Base-by-base conservation (phyloP, 1,140 invertebrate species). In the Dryas iulia region DNA sequence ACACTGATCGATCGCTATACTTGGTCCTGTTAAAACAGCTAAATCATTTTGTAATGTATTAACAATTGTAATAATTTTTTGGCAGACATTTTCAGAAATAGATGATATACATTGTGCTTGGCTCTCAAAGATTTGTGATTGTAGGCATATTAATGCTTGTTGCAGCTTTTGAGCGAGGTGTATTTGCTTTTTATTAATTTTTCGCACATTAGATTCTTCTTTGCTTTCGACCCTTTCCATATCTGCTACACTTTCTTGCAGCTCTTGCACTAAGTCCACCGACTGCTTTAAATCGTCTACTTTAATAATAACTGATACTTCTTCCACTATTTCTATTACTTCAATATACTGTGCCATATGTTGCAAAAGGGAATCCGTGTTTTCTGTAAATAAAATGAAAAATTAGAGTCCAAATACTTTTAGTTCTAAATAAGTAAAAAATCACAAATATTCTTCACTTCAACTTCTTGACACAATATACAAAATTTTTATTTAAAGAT, bases 321-420 rank as follows among this genome's bases (percentile, higher is more conserved):
- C 83, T 75, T 87, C 84, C 35, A 86, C 74, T 31, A 79, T 81
- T 73, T 87, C 82, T 18, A 85, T 75, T 11, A 84, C 63, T 76
- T 87, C 78, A 59, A 87, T 83, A 33, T 83, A 86, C 23, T 87
- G 76, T 28, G 87, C 78, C 26, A 89, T 80, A 64, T 84, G 78
- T 59, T 87, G 77, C 52, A 86, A 57, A n/a, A 87, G 69, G 3
- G 75, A 39, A 52, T 75, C 59, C 18, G 57, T 56, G 25, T 57
- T 68, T 39, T 68, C 71, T 72, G 18, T 10, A 72, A 73, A 56
- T 47, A 6, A 2, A 47, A 47, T 10, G 1, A 1, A 18, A 47
- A 18, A 3, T 47, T 47, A 39, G n/a, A n/a, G n/a, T n/a, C n/a
- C n/a, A n/a, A n/a, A n/a, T 39, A 14, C n/a, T 47, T 47, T 8